Conservation (phyloP, 2,113 vertebrate genomes). For the Dryoscopus gambensis region DNA sequence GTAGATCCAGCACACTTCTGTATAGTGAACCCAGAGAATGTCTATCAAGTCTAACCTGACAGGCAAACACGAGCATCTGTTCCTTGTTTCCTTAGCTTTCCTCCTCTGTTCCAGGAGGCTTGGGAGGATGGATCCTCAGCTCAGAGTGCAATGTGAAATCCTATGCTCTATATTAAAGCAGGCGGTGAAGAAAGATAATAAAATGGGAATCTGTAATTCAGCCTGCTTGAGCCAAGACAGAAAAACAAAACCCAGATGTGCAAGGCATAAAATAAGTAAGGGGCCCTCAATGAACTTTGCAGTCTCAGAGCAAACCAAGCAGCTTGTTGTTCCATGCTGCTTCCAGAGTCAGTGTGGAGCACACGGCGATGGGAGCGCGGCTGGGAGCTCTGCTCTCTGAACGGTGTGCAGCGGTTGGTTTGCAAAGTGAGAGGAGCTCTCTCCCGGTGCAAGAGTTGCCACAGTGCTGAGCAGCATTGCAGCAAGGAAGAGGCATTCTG, state of each 20-base stretch:
- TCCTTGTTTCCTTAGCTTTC: background rate
- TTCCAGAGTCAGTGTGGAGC: background rate
- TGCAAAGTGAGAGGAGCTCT: background rate
- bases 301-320: background rate
- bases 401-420: background rate
- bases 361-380: background rate
- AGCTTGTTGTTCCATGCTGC: background rate
- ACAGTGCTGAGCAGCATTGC: background rate
- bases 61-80: background rate
- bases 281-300: background rate
- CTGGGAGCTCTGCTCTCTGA: background rate
- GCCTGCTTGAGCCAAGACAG: background rate
- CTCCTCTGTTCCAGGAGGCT: background rate
- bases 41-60: background rate
- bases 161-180: background rate
- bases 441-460: background rate
- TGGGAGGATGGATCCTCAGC: background rate
- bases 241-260: background rate
- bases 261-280: background rate
- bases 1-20: background rate
- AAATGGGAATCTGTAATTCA: background rate
- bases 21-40: background rate
- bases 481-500: background rate
- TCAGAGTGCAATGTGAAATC: background rate
- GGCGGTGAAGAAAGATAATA: background rate